These are phyloP conservation scores for Osedax fenrisi DNA, from an alignment of 2,888 invertebrate genomes.

Conservation along the genomic window DNA sequence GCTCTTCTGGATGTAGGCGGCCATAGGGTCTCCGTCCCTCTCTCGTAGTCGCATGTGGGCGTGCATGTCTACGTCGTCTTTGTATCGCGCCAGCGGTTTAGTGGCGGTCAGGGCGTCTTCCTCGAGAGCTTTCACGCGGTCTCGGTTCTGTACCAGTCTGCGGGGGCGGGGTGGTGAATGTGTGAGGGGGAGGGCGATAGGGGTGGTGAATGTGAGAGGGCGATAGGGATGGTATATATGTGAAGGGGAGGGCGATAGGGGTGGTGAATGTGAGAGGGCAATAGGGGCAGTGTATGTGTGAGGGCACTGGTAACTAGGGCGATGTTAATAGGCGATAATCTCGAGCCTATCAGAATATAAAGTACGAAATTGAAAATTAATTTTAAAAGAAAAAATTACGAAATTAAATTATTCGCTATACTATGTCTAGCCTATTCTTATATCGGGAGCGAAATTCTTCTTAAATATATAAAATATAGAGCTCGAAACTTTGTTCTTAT, in stretches of 20 bases:
- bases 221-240: neutral
- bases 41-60: constrained; percentile 58
- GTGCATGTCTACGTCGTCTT: constrained; percentile 78
- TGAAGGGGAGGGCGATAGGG: constrained; percentile 40
- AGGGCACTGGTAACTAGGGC: constrained; percentile 46
- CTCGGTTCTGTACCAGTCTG: constrained; percentile 58
- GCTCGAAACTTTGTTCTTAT: no score
- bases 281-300: neutral
- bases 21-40: constrained; percentile 83
- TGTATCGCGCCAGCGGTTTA: constrained; percentile 80
- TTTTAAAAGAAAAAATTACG: no score
- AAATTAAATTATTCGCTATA: no score
- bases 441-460: no score
- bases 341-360: no score
- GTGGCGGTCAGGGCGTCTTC: constrained; percentile 69
- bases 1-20: constrained; percentile 68
- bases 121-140: constrained; percentile 52
- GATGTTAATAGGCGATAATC: no score
- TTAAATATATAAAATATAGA: no score
- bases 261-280: constrained; percentile 56
- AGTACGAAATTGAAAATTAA: no score
- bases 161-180: neutral
- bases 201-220: constrained; percentile 57
- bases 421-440: no score
- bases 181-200: neutral